Evolutionary conservation across 2,797 vertebrate genomes (phyloP).

Genomic region (Ctenochaetus hawaiiensis): DNA sequence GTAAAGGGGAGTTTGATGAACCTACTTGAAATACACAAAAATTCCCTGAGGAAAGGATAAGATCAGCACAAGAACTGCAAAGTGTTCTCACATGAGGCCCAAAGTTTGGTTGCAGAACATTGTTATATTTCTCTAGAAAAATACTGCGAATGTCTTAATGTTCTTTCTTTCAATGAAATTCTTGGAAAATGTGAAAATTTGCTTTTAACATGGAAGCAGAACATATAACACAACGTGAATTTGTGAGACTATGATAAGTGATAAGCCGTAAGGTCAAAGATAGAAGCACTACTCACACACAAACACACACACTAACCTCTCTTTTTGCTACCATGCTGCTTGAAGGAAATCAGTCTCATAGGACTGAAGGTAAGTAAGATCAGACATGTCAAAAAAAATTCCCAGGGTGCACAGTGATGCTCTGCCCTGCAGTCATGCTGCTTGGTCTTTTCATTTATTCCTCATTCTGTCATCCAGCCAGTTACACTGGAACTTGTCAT

Average conservation of each 20-base stretch:
- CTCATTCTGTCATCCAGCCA: not conserved
- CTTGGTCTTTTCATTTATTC: slow-evolving; percentile 1
- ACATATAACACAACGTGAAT: slow-evolving; percentile 11
- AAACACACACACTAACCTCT: slow-evolving; percentile 33
- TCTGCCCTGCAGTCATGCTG: slow-evolving; percentile 4
- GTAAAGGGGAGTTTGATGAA: too few species aligned
- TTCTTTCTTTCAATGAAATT: not conserved
- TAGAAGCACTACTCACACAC: slow-evolving; percentile 17
- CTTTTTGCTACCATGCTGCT: slow-evolving; percentile 60
- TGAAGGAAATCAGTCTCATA: slow-evolving; percentile 67
- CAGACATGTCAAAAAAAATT: slow-evolving; percentile 6
- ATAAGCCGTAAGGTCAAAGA: not conserved
- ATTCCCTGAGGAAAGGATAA: not conserved
- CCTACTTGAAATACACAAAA: too few species aligned
- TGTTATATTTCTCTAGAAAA: not conserved
- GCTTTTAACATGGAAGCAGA: not conserved
- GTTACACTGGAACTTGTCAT: not conserved
- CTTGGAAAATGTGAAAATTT: not conserved
- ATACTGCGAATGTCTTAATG: not conserved
- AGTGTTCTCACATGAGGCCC: not conserved
- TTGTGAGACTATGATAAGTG: slow-evolving; percentile 40
- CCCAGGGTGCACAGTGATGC: slow-evolving; percentile 30
- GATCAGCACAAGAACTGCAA: not conserved
- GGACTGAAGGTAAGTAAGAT: slow-evolving; percentile 62
- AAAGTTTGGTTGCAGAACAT: not conserved